Evolutionary conservation across 2,797 vertebrate species (phyloP), one percentile per base, ranked within the genome.

Genomic region (Tapera naevia): DNA sequence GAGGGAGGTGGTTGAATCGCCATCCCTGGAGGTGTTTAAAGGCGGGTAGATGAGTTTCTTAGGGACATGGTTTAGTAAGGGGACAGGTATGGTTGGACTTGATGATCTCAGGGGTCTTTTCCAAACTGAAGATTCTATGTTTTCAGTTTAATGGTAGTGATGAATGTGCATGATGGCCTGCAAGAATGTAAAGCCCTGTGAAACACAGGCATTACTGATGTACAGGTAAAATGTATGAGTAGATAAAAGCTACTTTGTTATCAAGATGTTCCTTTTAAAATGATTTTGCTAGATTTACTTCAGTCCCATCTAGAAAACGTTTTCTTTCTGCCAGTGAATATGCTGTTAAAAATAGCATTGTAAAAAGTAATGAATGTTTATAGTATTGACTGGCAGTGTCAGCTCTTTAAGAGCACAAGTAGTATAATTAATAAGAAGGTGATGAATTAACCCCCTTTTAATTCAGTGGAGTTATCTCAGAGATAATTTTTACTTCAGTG

Each of bases 221-320:
- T 35, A 70, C 8, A 61, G 33, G 41, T 71, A 72, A 86, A 61
- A 89, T 32, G 30, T 61, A 91, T 9, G 17, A 69, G 65, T 7
- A 67, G 65, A 90, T 53, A 95, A 95, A 91, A 89, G 18, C 48
- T 51, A 82, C 67, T 89, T 89, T 72, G 35, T 86, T 88, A 61
- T 53, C 21, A 57, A 66, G 45, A 74, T 37, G 28, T 30, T 51
- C 7, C 43, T 65, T 65, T 79, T 48, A 61, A 93, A 89, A 88
- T 62, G 27, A 61, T 58, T 88, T 85, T 81, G 35, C 18, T 76
- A 75, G 54, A 75, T 86, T 92, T 91, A 91, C 25, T 28, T 79
- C 75, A 58, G 32, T 23, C 5, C 2, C 33, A 35, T 73, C 28
- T 51, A 66, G 46, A 86, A 91, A 48, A 76, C 23, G 6, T 30